Evolutionary conservation across 2,888 invertebrate species (phyloP).

Genomic region (Dyspetes luteomarginatus): DNA sequence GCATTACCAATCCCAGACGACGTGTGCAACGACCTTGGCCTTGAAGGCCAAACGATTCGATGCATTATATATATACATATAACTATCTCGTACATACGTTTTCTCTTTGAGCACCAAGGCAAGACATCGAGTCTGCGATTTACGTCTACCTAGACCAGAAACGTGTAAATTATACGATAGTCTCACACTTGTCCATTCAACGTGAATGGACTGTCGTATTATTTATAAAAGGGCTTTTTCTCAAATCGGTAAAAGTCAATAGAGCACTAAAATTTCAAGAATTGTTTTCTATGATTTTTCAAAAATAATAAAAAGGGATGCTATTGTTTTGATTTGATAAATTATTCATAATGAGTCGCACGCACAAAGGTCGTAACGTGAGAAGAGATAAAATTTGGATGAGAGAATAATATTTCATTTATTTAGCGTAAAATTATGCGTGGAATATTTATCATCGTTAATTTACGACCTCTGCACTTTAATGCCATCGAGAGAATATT

Average conservation of each 20-base stretch:
- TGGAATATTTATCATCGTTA: conserved; percentile 30
- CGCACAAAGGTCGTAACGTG: too few relatives aligned
- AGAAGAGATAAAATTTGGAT: too few relatives aligned
- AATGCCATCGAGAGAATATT: conserved; percentile 17
- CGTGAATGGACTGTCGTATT: conserved; percentile 50
- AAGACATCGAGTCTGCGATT: conserved; percentile 58
- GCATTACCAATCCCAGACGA: conserved; percentile 49
- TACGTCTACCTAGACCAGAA: conserved; percentile 56
- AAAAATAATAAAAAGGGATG: too few relatives aligned
- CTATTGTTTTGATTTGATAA: too few relatives aligned
- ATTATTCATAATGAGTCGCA: too few relatives aligned
- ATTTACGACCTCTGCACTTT: not conserved
- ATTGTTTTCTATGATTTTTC: not conserved
- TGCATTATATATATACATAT: conserved; percentile 7
- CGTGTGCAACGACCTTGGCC: conserved; percentile 64
- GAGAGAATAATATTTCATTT: not conserved
- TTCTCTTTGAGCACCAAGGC: conserved; percentile 46
- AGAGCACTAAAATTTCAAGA: not conserved
- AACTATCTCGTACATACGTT: conserved; percentile 35
- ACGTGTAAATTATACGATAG: conserved; percentile 56
- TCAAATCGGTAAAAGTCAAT: not conserved
- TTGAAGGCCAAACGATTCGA: conserved; percentile 44
- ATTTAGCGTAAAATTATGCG: not conserved
- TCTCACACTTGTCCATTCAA: conserved; percentile 21
- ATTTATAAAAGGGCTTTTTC: not conserved